phyloP scores from a whole-genome alignment of 2,113 vertebrate genomes.

The Leucopternis melanops region DNA sequence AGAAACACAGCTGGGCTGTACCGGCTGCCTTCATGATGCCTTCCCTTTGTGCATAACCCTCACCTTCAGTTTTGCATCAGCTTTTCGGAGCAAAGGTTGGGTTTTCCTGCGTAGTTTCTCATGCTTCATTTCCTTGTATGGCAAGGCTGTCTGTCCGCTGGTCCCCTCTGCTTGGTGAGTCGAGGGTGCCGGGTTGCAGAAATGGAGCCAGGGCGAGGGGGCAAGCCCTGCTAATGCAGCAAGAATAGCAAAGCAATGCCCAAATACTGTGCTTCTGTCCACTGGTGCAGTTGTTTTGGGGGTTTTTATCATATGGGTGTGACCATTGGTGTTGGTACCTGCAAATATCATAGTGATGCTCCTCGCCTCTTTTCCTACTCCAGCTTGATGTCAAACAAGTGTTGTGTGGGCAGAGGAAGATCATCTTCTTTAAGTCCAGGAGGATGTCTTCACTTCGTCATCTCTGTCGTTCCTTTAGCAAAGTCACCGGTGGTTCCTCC shows the following conservation, averaged over 20 bases:
- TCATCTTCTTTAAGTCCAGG: background rate
- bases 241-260: background rate
- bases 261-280: background rate
- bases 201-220: fast-evolving
- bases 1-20: background rate
- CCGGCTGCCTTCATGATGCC: fast-evolving
- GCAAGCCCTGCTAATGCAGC: background rate
- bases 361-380: background rate
- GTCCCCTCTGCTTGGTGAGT: background rate
- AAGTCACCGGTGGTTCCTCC: background rate
- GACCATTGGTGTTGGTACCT: background rate
- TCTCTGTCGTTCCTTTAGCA: background rate
- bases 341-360: fast-evolving
- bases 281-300: fast-evolving
- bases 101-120: background rate
- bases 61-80: background rate
- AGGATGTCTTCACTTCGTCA: fast-evolving
- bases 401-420: background rate
- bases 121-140: background rate
- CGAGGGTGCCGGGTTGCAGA: background rate
- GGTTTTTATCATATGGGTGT: fast-evolving
- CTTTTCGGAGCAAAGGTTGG: background rate
- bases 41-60: background rate
- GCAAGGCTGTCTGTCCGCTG: background rate
- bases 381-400: background rate